Percentiles rank a stretch among this genome's conserved stretches.
Evolutionary conservation across 2,888 invertebrate species (phyloP).

Genomic region (Stomorhina lunata): DNA sequence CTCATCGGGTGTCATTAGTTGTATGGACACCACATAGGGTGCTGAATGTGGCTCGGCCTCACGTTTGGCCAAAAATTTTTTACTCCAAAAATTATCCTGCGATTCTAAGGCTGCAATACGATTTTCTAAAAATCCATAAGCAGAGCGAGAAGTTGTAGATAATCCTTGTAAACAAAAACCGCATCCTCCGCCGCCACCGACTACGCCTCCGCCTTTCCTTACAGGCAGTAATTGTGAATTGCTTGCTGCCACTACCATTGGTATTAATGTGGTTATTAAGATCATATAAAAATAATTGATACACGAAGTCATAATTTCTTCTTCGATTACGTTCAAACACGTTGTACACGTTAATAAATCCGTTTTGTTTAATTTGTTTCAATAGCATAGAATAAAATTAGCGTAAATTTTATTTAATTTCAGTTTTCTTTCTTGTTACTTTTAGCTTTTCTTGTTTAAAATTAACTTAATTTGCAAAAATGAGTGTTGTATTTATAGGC

Average conservation of each 20-base stretch:
- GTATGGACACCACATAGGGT: constrained; percentile 77
- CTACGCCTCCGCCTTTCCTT: constrained; percentile 58
- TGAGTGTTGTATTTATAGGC: constrained; percentile 54
- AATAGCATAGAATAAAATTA: not conserved
- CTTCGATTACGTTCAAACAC: constrained; percentile 59
- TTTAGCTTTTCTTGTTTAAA: constrained; percentile 23
- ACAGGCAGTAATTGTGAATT: constrained; percentile 60
- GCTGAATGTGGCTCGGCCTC: constrained; percentile 77
- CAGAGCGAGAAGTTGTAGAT: not conserved
- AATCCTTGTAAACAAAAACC: not conserved
- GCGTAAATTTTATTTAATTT: constrained; percentile 3
- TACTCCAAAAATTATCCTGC: constrained; percentile 71
- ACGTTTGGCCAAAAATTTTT: constrained; percentile 75
- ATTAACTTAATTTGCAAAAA: constrained; percentile 20
- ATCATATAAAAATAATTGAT: constrained; percentile 72
- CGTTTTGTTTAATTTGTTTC: constrained; percentile 56
- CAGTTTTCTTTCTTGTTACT: not conserved
- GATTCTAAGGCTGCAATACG: constrained; percentile 68
- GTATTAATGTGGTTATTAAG: constrained; percentile 71
- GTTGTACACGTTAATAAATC: constrained; percentile 59
- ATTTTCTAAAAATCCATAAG: constrained; percentile 71
- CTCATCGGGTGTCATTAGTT: constrained; percentile 72
- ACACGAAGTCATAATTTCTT: constrained; percentile 72
- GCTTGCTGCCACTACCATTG: constrained; percentile 73
- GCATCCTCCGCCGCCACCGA: constrained; percentile 59